These are phyloP conservation scores for Zaprionus lachaisei DNA, from an alignment of 1,140 invertebrate species.

Conservation along the genomic window DNA sequence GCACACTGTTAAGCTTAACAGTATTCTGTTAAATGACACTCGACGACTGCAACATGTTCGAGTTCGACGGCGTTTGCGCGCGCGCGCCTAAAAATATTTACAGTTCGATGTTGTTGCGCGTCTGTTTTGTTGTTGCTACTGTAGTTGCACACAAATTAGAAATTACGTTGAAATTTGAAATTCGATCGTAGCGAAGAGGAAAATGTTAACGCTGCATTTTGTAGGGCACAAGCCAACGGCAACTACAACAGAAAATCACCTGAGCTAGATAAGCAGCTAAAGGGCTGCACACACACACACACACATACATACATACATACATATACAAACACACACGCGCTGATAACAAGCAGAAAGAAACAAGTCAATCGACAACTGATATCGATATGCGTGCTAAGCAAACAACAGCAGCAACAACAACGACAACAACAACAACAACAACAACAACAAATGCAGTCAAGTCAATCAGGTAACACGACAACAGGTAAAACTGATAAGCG, in stretches of 20 bases:
- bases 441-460: constrained; percentile 20
- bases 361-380: constrained; percentile 39
- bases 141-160: constrained; percentile 9
- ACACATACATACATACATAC: neutral
- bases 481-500: constrained; percentile 39
- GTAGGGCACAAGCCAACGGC: constrained; percentile 5
- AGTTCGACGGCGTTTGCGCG: constrained; percentile 19
- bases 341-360: constrained; percentile 33
- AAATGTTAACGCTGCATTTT: constrained; percentile 39
- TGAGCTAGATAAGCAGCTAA: constrained; percentile 23
- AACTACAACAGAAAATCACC: constrained; percentile 22
- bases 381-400: constrained; percentile 26
- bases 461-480: constrained; percentile 13
- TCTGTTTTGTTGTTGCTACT: neutral
- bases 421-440: neutral
- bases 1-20: constrained; percentile 22
- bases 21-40: neutral
- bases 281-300: neutral
- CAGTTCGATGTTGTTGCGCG: constrained; percentile 9
- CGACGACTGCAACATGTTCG: constrained; percentile 21
- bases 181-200: constrained; percentile 20
- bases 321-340: neutral
- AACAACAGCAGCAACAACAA: constrained; percentile 19
- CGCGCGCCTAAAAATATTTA: constrained; percentile 20
- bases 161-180: constrained; percentile 47